Base-by-base conservation (phyloP, 2,888 invertebrate genomes). In the Ephialtes manifestator region DNA sequence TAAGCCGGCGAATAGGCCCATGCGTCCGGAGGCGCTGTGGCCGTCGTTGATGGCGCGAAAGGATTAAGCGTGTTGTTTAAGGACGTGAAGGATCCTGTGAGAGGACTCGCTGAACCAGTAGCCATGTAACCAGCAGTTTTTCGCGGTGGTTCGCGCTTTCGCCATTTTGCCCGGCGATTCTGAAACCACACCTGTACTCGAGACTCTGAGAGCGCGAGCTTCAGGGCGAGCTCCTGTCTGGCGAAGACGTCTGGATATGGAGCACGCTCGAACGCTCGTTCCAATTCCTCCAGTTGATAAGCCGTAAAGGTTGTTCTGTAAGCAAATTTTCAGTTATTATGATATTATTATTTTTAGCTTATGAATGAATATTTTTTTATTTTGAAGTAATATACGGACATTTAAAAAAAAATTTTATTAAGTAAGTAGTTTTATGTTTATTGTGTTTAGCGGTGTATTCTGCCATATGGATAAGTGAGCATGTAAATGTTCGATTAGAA, bases 181-280 rank as follows among this genome's bases (percentile, higher is more conserved):
- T 98, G 97, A 94, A 98, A 98, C 97, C 97, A 98, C 46, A 97
- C 97, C 92, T 96, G 96, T 0, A 96, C 96, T 7, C 96, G 94
- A 0, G 96, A 96, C 90, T 99, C 99, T 90, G 98, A 98, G 31
- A 99, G 95, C 91, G 97, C 97, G 77, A 99, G 95, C 93, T 98
- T 98, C 60, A 98, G 95, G 71, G 99, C 99, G 81, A 99, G 95
- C 93, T 99, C 99, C 94, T 99, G 99, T 81, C 99, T 95, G 1
- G 99, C 99, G 92, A 99, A 99, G 0, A 99, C 98, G 94, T 99
- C 99, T 0, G 99, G 99, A 92, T 99, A 99, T 0, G 99, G 99
- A 0, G 99, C 99, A 48, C 98, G 95, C 93, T 99, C 98, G 92
- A 99, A 99, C 0, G 99, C 99, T 65, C 98, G 95, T 93, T 99